Conservation (phyloP, 2,797 vertebrate species). For the Hippocampus kuda region DNA sequence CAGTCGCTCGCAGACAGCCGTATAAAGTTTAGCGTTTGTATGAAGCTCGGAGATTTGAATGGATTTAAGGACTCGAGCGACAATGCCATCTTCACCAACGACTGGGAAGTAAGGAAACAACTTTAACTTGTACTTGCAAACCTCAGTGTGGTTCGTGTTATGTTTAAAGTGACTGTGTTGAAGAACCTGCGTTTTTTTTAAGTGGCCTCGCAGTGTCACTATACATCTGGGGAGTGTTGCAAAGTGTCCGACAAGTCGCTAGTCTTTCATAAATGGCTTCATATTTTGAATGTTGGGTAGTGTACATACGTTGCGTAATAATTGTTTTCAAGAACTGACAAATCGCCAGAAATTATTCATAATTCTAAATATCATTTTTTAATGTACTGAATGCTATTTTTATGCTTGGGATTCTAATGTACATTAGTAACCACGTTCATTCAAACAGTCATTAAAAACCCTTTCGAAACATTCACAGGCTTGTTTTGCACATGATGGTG, state of each 20-base stretch:
- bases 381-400: background rate
- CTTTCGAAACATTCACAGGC: background rate
- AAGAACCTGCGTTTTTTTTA: background rate
- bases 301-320: background rate
- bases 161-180: background rate
- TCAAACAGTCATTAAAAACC: background rate
- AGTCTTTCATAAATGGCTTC: background rate
- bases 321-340: background rate
- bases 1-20: slow-evolving; percentile 11
- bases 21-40: slow-evolving; percentile 10
- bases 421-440: background rate
- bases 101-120: slow-evolving; percentile 5
- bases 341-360: background rate
- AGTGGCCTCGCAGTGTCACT: background rate
- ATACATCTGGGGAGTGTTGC: slow-evolving; percentile 3
- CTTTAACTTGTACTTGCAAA: background rate
- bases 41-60: slow-evolving; percentile 8
- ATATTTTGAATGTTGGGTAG: background rate
- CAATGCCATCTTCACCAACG: background rate
- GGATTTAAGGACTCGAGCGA: background rate
- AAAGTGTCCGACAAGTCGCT: background rate
- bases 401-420: background rate
- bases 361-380: background rate
- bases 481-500: no score
- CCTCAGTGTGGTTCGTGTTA: background rate